A percentile compares a stretch with the other conserved stretches of the same genome.
phyloP scores from a whole-genome alignment of 2,797 vertebrate species.

The Labeo calbasu region DNA sequence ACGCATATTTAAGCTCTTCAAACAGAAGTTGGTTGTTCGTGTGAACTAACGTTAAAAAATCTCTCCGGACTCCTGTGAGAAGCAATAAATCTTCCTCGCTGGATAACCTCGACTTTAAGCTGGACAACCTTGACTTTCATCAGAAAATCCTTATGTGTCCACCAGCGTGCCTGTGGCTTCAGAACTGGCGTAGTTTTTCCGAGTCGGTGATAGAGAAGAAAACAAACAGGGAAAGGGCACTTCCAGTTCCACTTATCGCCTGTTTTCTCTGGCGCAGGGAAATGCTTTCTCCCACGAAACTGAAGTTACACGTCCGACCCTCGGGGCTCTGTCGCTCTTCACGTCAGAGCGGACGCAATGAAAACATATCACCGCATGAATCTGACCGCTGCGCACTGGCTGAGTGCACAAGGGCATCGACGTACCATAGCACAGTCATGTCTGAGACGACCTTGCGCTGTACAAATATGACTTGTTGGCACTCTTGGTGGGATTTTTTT shows the following conservation, averaged over 20 bases:
- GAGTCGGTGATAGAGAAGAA: constrained; percentile 19
- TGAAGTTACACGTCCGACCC: constrained; percentile 47
- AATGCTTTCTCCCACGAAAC: constrained; percentile 27
- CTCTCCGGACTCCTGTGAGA: not conserved
- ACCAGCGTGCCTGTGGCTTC: not conserved
- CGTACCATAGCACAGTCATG: constrained; percentile 1
- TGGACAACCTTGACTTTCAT: constrained; percentile 29
- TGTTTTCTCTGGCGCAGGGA: constrained; percentile 16
- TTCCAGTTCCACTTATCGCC: constrained; percentile 31
- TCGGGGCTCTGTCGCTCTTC: constrained; percentile 35
- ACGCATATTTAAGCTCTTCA: not conserved
- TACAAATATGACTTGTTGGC: constrained; percentile 8
- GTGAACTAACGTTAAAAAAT: not conserved
- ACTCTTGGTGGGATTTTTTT: not conserved
- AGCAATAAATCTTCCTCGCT: constrained; percentile 22
- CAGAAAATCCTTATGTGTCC: constrained; percentile 27
- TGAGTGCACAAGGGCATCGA: constrained; percentile 38
- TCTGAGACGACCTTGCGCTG: constrained; percentile 31
- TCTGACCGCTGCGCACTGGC: constrained; percentile 34
- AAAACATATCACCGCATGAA: constrained; percentile 33
- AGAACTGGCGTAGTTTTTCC: constrained; percentile 29
- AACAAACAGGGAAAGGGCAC: constrained; percentile 9
- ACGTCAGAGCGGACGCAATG: constrained; percentile 53
- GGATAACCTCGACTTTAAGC: constrained; percentile 6
- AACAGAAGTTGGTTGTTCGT: not conserved